Evolutionary conservation across 1,140 invertebrate species (phyloP).

Genomic region (Helicoverpa zea): DNA sequence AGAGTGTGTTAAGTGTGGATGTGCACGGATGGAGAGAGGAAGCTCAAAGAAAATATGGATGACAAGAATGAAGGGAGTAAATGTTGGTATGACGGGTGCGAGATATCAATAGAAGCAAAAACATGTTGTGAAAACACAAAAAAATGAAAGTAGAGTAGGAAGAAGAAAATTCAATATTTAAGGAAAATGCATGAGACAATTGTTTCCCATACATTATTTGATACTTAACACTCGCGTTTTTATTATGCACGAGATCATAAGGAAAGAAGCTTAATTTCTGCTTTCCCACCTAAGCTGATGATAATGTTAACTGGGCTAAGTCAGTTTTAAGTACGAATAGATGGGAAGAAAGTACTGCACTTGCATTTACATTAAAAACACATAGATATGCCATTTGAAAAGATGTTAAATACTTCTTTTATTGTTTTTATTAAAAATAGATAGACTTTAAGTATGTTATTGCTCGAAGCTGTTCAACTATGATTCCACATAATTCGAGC

Average conservation of each 20-base stretch:
- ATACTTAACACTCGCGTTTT: neutral
- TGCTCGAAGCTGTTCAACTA: neutral
- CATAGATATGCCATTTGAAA: neutral
- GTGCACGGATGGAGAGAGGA: too few species aligned
- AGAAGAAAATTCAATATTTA: too few species aligned
- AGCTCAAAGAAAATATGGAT: too few species aligned
- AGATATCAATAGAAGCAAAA: too few species aligned
- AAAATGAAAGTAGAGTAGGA: too few species aligned
- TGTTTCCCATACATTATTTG: neutral
- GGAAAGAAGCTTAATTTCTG: neutral
- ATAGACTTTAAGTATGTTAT: neutral
- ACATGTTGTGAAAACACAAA: too few species aligned
- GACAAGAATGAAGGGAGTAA: too few species aligned
- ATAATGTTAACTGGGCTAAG: neutral
- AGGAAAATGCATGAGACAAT: too few species aligned
- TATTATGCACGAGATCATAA: too few species aligned
- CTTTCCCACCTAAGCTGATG: neutral
- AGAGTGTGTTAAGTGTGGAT: too few species aligned
- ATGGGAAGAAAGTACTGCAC: slow-evolving; percentile 16
- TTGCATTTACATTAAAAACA: neutral
- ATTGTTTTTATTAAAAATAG: neutral
- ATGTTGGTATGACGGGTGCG: too few species aligned
- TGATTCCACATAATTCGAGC: neutral
- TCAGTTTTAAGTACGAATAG: slow-evolving; percentile 7
- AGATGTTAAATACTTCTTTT: neutral